Percentiles rank a stretch among this genome's conserved stretches.
Conservation (phyloP, 2,113 vertebrate genomes). For the Dromiciops gliroides region DNA sequence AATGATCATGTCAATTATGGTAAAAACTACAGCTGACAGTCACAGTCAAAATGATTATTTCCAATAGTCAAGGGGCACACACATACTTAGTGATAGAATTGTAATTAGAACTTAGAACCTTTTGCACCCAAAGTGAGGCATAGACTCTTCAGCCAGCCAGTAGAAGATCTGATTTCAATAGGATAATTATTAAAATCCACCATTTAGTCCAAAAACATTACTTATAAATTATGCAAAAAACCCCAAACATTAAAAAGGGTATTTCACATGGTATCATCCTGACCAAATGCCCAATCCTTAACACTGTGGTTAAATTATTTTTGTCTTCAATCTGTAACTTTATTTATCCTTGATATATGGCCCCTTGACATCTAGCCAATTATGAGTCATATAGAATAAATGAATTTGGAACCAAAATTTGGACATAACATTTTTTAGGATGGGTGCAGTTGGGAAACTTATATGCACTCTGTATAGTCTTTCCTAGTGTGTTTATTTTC, state of each 20-base stretch:
- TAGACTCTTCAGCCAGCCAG: background rate
- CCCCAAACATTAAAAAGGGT: background rate
- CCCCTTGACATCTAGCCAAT: constrained; percentile 1
- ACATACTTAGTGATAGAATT: background rate
- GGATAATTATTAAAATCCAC: background rate
- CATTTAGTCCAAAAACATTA: background rate
- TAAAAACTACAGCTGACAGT: background rate
- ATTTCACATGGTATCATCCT: background rate
- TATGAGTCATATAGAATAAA: background rate
- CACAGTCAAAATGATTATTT: background rate
- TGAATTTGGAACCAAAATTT: background rate
- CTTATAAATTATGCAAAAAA: background rate
- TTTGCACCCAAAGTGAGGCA: background rate
- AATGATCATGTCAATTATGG: background rate
- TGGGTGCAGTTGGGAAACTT: background rate
- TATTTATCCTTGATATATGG: background rate
- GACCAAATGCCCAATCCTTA: constrained; percentile 23
- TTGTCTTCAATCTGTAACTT: constrained; percentile 9
- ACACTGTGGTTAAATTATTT: constrained; percentile 25
- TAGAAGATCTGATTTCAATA: background rate
- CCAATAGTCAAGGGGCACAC: background rate
- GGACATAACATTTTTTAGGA: background rate
- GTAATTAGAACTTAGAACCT: background rate
- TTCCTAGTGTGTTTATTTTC: background rate
- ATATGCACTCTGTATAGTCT: background rate